Conservation (phyloP, 2,797 vertebrate genomes). For the Babyrousa celebensis region DNA sequence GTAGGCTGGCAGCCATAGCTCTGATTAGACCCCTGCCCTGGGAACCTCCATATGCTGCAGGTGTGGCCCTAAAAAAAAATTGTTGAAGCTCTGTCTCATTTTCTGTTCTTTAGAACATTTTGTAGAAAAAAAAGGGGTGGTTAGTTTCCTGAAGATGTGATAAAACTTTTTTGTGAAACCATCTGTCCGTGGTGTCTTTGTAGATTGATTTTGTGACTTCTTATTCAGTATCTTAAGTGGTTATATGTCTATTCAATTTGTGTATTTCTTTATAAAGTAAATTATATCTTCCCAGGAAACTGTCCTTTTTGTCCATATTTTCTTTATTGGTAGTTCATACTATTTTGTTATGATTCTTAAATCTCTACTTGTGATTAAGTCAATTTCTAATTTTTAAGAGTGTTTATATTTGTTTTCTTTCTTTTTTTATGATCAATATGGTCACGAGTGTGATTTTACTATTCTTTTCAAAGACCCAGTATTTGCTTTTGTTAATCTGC, state of each 20-base stretch:
- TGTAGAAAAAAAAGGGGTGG: background rate
- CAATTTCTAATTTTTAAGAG: constrained; percentile 33
- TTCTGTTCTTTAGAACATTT: constrained; percentile 22
- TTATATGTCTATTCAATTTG: constrained; percentile 24
- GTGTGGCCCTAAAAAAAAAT: background rate
- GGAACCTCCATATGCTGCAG: too few relatives aligned
- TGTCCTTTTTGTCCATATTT: background rate
- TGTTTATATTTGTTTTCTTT: background rate
- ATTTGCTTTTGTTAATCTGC: constrained; percentile 39
- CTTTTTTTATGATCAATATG: constrained; percentile 16
- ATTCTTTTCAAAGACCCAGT: background rate
- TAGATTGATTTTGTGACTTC: constrained; percentile 58
- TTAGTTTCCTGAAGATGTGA: constrained; percentile 33
- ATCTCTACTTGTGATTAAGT: constrained; percentile 28
- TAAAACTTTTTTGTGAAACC: constrained; percentile 22
- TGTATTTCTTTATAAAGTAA: constrained; percentile 25
- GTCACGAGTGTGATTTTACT: constrained; percentile 38
- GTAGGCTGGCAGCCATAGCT: too few relatives aligned
- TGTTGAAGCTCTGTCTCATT: background rate
- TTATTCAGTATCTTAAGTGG: background rate
- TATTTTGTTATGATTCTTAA: constrained; percentile 28
- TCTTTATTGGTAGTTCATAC: constrained; percentile 33
- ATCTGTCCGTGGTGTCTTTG: background rate
- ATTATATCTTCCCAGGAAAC: constrained; percentile 17
- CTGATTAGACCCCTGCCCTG: too few relatives aligned